Evolutionary conservation across 2,113 vertebrate species (phyloP), one percentile per base, ranked within the genome.

Genomic region (Dolichallabes microphthalmus): DNA sequence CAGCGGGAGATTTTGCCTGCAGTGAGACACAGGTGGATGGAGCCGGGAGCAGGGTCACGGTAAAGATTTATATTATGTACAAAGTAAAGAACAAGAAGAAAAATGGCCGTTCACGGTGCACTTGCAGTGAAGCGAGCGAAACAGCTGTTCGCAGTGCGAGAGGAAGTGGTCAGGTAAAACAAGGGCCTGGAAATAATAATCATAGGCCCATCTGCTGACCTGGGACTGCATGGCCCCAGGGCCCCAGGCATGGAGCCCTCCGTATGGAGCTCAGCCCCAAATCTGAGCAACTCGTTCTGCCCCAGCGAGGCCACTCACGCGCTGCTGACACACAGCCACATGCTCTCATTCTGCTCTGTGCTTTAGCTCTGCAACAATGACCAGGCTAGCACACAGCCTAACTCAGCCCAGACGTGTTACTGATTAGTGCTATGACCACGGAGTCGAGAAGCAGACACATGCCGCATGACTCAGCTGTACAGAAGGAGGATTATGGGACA

Each of bases 141-240:
- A 96, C 97, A 98, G 97, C 96, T 98, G 98, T 96, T 98, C 96
- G 96, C 92, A 95, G 95, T 94, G 96, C 92, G 35, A 85, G 96
- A 96, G 94, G 94, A 96, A 94, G 96, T 94, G 96, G 97, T 96
- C 97, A 97, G 96, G 95, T 96, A 97, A 96, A 95, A 95, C 94
- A 94, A 94, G 84, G 83, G 94, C 94, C 94, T 96, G 96, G 94
- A 97, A 97, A 96, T 94, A 97, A 96, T 94, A 95, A 97, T 96
- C 97, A 97, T 93, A 95, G 92, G 95, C 95, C 98, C 98, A 99
- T 98, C 97, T 99, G 98, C 95, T 96, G 96, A 96, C 96, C 96
- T 95, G 94, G 95, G 97, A 96, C 92, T 94, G 95, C 93, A 92
- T 90, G 93, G 95, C 97, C 96, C 95, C 92, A 87, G 95, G 97